These are phyloP conservation scores for Drosophila incognita DNA, from an alignment of 2,888 invertebrate species.

Conservation along the genomic window DNA sequence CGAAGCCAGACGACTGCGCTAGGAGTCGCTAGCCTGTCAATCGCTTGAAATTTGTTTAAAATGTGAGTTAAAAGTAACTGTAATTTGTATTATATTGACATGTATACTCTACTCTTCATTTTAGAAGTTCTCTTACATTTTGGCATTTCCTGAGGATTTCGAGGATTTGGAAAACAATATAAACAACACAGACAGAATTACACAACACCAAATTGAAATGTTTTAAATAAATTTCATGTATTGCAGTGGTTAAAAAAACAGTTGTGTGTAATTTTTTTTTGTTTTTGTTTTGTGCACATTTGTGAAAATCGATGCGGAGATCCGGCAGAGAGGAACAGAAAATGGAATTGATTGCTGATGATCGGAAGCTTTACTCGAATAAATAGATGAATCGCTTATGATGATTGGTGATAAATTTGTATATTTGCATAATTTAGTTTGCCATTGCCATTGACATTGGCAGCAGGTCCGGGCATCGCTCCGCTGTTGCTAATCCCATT, in stretches of 20 bases:
- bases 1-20: slow-evolving; percentile 98
- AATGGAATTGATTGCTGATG: background rate
- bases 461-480: slow-evolving; percentile 3
- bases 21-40: slow-evolving; percentile 25
- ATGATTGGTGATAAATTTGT: background rate
- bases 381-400: slow-evolving; percentile 2
- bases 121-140: slow-evolving; percentile 23
- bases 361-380: background rate
- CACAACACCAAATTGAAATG: slow-evolving; percentile 50
- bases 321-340: background rate
- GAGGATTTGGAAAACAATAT: slow-evolving; percentile 88
- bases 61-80: slow-evolving; percentile 31
- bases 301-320: slow-evolving; percentile 6
- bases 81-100: background rate
- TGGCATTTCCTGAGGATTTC: slow-evolving; percentile 1
- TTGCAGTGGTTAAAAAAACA: slow-evolving; percentile 51
- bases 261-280: slow-evolving; percentile 25
- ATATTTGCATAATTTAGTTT: slow-evolving; percentile 6
- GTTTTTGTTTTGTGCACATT: slow-evolving; percentile 49
- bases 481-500: slow-evolving; percentile 41
- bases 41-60: slow-evolving; percentile 31
- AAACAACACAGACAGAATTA: slow-evolving; percentile 85
- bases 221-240: slow-evolving; percentile 68
- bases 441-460: background rate
- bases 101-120: background rate